Base-by-base conservation (phyloP, 1,140 invertebrate species). In the Dinoponera quadriceps region DNA sequence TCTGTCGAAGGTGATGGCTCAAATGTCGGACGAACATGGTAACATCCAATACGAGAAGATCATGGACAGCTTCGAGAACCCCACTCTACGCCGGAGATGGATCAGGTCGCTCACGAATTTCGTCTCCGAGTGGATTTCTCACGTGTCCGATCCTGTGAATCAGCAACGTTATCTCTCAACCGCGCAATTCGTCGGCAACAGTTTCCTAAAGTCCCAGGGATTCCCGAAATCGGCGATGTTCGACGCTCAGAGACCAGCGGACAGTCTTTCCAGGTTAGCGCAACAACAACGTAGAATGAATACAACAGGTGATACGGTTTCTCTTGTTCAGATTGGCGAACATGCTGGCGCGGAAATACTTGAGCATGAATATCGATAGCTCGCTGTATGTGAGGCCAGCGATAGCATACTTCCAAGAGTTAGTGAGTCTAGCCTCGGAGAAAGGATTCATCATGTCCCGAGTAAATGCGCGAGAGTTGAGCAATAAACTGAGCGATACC, bases 61-160 rank as follows among this genome's bases (percentile, higher is more conserved):
- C 63, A 95, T 97, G 81, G 96, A 96, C 77, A 96, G 96, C 66
- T 95, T 98, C 86, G 97, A 98, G 86, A 97, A 97, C 90, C 96
- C 96, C 27, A 95, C 95, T 4, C 96, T 97, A 87, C 95, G 97
- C 83, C 95, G 96, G 72, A 95, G 96, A 75, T 97, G 97, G 97
- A 96, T 98, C 78, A 96, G 96, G 77, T 96, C 96, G 9, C 94
- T 97, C 13, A 96, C 96, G 1, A 96, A 96, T 66, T 97, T 96
- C 86, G 93, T 98, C 44, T 97, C 97, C 2, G 96, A 97, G 57
- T 96, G 96, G 95, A 95, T 97, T 7, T 95, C 96, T 3, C 96
- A 97, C 80, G 88, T 97, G 20, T 96, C 97, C 0, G 96, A 98
- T 90, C 97, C 97, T 2, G 95, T 95, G 62, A 96, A 96, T 22